Evolutionary conservation across 2,113 vertebrate species (phyloP).

Genomic region (Anarhynchus alexandrinus): DNA sequence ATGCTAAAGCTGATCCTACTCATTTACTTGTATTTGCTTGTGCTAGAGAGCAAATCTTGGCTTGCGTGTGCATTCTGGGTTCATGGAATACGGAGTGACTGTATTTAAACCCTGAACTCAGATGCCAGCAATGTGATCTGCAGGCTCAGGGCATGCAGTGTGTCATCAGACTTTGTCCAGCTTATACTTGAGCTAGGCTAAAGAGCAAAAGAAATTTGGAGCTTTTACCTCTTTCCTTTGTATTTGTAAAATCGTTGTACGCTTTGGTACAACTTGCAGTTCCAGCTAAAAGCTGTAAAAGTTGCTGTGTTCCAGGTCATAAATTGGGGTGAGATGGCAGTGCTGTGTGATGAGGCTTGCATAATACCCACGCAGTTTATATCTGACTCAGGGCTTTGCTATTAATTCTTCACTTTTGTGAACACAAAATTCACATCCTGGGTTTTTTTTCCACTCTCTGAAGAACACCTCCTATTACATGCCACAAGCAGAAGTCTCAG

Average conservation of each 20-base stretch:
- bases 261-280: not conserved
- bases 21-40: not conserved
- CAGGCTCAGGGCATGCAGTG: not conserved
- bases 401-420: conserved; percentile 15
- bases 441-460: not conserved
- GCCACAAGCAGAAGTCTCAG: not conserved
- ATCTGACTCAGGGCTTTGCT: conserved; percentile 5
- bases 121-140: not conserved
- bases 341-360: conserved; percentile 57
- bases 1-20: not conserved
- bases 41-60: not conserved
- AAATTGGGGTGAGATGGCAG: conserved; percentile 56
- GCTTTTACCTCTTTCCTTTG: not conserved
- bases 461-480: not conserved
- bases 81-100: not conserved
- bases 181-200: not conserved
- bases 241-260: not conserved
- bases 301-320: conserved; percentile 59
- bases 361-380: not conserved
- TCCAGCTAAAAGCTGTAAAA: conserved; percentile 43
- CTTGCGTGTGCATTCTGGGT: not conserved
- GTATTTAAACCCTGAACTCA: not conserved
- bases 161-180: not conserved
- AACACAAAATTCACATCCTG: not conserved
- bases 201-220: not conserved